phyloP scores from a whole-genome alignment of 2,888 invertebrate genomes.

The Phasia obesa region DNA sequence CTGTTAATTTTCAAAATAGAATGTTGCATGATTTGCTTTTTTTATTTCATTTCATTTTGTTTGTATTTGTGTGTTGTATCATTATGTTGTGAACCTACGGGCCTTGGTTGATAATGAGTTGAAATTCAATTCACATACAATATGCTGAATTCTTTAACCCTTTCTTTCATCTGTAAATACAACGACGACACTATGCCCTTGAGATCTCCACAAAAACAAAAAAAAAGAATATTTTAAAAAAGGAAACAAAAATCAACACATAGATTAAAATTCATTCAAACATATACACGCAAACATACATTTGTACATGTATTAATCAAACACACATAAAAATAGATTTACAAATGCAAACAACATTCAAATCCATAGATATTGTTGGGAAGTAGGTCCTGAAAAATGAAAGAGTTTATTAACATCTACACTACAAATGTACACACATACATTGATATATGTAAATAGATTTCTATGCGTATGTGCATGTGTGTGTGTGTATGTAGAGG shows the following conservation, averaged over 20 bases:
- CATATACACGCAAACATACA: slow-evolving; percentile 14
- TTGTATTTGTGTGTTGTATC: slow-evolving; percentile 40
- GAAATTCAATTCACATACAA: slow-evolving; percentile 29
- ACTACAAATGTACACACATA: background rate
- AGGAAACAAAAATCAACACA: slow-evolving; percentile 44
- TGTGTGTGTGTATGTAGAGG: background rate
- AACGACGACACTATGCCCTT: slow-evolving; percentile 71
- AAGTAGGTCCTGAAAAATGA: slow-evolving; percentile 26
- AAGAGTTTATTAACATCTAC: slow-evolving; percentile 55
- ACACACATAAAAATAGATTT: background rate
- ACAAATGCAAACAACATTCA: slow-evolving; percentile 26
- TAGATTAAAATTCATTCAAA: slow-evolving; percentile 13
- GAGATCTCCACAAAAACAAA: slow-evolving; percentile 66
- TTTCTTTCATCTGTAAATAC: slow-evolving; percentile 57
- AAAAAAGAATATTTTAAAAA: slow-evolving; percentile 21
- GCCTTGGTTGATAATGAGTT: slow-evolving; percentile 68
- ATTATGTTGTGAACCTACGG: slow-evolving; percentile 70
- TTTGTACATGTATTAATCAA: background rate
- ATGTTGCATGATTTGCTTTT: slow-evolving; percentile 51
- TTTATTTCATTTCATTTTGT: slow-evolving; percentile 28
- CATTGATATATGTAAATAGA: background rate
- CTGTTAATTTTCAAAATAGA: slow-evolving; percentile 4
- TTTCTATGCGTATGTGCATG: background rate
- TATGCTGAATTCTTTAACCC: slow-evolving; percentile 58
- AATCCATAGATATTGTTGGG: slow-evolving; percentile 4